Conservation (phyloP, 2,888 invertebrate species). For the Heliconius erato region DNA sequence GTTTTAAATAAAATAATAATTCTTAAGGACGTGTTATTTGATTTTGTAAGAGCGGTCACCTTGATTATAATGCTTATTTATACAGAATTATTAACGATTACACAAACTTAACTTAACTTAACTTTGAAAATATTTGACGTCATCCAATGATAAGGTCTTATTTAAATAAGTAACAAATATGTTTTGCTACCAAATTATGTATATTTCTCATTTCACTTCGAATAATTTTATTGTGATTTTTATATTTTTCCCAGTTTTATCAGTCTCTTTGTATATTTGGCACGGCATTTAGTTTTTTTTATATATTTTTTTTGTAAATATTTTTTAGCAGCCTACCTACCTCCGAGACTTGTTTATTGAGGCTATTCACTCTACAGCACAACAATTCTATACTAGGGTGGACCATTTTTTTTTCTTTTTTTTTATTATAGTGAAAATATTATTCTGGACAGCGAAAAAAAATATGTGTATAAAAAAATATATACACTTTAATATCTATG, state of each 20-base stretch:
- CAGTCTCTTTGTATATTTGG: not conserved
- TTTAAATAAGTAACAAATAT: not conserved
- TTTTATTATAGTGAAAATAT: too few species aligned
- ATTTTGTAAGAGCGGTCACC: constrained; percentile 23
- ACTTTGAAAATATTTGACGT: constrained; percentile 25
- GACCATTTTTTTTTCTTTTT: too few species aligned
- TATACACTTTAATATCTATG: too few species aligned
- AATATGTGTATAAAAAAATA: too few species aligned
- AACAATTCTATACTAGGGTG: too few species aligned
- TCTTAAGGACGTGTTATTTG: not conserved
- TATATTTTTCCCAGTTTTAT: not conserved
- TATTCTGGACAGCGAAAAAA: too few species aligned
- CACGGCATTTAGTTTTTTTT: not conserved
- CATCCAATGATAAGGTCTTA: not conserved
- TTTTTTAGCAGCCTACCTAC: not conserved
- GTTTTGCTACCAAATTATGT: not conserved
- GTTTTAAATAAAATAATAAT: not conserved
- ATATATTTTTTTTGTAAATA: too few species aligned
- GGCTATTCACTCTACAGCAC: not conserved
- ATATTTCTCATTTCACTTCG: not conserved
- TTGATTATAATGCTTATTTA: constrained; percentile 14
- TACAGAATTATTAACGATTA: constrained; percentile 22
- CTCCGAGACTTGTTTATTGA: too few species aligned
- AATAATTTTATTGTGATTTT: not conserved
- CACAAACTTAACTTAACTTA: too few species aligned